These are phyloP conservation scores for Sebastes taczanowskii DNA, from an alignment of 2,797 vertebrate genomes.

Conservation along the genomic window DNA sequence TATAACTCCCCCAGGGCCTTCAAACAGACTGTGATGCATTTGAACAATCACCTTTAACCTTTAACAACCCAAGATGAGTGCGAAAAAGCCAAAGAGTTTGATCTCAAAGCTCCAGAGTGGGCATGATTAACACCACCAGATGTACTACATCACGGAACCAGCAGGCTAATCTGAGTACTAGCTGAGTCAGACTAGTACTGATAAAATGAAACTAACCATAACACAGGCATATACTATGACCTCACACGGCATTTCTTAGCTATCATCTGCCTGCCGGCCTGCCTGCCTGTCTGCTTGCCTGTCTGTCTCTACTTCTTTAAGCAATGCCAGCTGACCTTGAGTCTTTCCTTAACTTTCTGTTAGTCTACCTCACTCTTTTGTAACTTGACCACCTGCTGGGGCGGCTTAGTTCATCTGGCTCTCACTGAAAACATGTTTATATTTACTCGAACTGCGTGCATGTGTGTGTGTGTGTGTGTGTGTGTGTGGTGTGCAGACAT, in stretches of 20 bases:
- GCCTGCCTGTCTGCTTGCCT: background rate
- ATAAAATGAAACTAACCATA: conserved; percentile 11
- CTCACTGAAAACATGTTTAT: background rate
- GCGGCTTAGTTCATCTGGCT: no score
- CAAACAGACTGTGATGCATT: background rate
- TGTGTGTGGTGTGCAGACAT: background rate
- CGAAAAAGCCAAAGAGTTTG: background rate
- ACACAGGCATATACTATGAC: background rate
- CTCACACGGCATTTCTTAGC: background rate
- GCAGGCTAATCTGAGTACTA: background rate
- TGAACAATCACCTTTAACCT: background rate
- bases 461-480: background rate
- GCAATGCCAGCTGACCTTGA: background rate
- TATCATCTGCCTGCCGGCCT: background rate
- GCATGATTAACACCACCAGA: background rate
- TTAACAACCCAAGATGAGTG: background rate
- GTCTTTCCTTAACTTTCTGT: conserved; percentile 62
- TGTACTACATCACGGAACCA: background rate
- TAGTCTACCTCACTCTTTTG: background rate
- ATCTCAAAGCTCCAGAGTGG: background rate
- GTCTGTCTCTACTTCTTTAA: background rate
- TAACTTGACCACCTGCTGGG: background rate
- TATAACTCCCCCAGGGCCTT: background rate
- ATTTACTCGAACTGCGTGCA: background rate
- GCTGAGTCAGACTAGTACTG: background rate